A percentile compares a stretch with the other conserved stretches of the same genome.
These are phyloP conservation scores for Scaptomyza pallida DNA, from an alignment of 1,140 invertebrate species.

Conservation along the genomic window DNA sequence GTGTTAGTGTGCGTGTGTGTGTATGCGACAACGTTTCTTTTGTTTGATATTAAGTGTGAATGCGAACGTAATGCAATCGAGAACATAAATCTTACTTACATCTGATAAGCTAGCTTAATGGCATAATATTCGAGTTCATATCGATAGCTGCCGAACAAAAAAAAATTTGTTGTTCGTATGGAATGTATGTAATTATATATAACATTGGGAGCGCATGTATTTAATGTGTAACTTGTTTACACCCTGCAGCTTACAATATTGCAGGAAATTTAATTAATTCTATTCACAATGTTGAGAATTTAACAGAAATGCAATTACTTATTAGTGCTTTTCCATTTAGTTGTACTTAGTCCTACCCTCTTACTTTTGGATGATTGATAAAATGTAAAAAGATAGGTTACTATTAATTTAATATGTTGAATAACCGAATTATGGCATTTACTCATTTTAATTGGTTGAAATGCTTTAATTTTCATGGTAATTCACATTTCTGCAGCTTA, in stretches of 20 bases:
- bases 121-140: neutral
- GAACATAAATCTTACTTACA: conserved; percentile 11
- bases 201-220: neutral
- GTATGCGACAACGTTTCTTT: neutral
- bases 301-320: conserved; percentile 5
- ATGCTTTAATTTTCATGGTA: neutral
- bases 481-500: neutral
- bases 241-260: neutral
- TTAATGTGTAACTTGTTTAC: neutral
- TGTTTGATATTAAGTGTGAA: conserved; percentile 11
- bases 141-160: neutral
- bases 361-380: neutral
- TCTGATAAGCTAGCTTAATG: neutral
- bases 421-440: neutral
- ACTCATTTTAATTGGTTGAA: neutral
- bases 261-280: neutral
- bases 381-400: neutral
- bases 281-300: neutral
- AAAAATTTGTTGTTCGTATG: neutral
- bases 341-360: no score
- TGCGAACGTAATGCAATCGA: neutral
- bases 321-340: neutral
- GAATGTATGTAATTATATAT: neutral
- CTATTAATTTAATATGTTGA: neutral
- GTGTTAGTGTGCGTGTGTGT: neutral